Evolutionary conservation across 2,888 invertebrate genomes (phyloP).

Genomic region (Auanema sp.): DNA sequence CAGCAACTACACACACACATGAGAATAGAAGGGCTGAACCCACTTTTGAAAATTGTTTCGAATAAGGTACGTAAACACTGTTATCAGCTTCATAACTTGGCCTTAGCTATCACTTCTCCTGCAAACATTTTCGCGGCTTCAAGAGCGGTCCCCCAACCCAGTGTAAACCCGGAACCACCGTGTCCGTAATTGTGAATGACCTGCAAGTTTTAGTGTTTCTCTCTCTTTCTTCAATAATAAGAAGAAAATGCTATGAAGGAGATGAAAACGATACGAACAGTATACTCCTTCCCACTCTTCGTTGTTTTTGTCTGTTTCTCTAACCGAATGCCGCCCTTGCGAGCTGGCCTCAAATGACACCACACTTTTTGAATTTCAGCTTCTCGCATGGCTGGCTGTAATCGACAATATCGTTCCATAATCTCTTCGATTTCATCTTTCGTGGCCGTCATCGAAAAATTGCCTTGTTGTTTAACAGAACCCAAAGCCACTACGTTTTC

Average conservation of each 20-base stretch:
- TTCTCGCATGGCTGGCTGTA: slow-evolving; percentile 40
- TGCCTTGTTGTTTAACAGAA: slow-evolving; percentile 35
- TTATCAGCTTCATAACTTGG: too few species aligned
- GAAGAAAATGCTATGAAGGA: slow-evolving; percentile 4
- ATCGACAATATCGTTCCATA: slow-evolving; percentile 26
- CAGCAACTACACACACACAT: too few species aligned
- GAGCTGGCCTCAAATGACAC: slow-evolving; percentile 33
- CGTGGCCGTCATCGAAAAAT: slow-evolving; percentile 21
- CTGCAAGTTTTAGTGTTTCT: slow-evolving; percentile 9
- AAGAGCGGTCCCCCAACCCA: slow-evolving; percentile 55
- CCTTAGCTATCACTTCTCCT: too few species aligned
- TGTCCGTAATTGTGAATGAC: slow-evolving; percentile 57
- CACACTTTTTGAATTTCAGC: slow-evolving; percentile 30
- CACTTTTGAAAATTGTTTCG: too few species aligned
- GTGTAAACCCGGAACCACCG: slow-evolving; percentile 58
- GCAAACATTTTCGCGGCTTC: slow-evolving; percentile 27
- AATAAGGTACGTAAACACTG: too few species aligned
- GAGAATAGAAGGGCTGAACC: too few species aligned
- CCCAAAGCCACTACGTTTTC: slow-evolving; percentile 41
- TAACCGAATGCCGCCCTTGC: slow-evolving; percentile 35
- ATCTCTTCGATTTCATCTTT: slow-evolving; percentile 33
- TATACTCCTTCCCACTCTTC: slow-evolving; percentile 23
- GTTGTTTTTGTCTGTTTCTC: slow-evolving; percentile 29
- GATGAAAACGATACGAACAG: slow-evolving; percentile 18
- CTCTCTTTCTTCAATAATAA: slow-evolving; percentile 1